Conservation (phyloP, 2,888 invertebrate genomes). For the Andrena trimmerana region DNA sequence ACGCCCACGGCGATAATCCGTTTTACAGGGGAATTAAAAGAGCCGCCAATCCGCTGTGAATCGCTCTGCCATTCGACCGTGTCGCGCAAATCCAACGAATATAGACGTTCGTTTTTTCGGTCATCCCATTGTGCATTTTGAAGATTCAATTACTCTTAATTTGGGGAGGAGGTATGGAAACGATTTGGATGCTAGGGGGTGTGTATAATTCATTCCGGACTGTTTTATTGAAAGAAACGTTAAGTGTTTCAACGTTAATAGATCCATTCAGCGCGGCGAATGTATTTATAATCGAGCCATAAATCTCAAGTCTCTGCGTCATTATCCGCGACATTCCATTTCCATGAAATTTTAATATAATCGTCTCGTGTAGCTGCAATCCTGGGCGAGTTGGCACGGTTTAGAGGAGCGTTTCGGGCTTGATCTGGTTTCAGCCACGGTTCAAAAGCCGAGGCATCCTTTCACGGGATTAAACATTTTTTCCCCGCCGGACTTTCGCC, state of each 20-base stretch:
- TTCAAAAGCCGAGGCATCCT: background rate
- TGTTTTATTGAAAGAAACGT: too few relatives aligned
- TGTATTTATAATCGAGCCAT: background rate
- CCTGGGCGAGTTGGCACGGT: conserved; percentile 1
- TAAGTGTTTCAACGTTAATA: background rate
- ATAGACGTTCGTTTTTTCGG: too few relatives aligned
- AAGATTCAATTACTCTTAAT: too few relatives aligned
- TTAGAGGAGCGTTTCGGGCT: background rate
- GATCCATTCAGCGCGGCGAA: background rate
- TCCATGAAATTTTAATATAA: conserved; percentile 29
- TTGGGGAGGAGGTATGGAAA: too few relatives aligned
- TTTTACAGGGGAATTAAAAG: conserved; percentile 25
- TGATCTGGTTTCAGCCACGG: background rate
- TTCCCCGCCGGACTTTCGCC: conserved; percentile 6
- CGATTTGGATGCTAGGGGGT: too few relatives aligned
- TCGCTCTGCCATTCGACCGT: background rate
- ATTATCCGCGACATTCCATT: background rate
- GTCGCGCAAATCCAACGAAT: too few relatives aligned
- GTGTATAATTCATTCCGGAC: too few relatives aligned
- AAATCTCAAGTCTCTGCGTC: conserved; percentile 10
- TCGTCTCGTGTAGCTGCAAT: background rate
- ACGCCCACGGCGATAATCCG: conserved; percentile 22
- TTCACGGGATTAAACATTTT: conserved; percentile 17
- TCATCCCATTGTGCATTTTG: too few relatives aligned
- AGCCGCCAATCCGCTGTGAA: conserved; percentile 4